Evolutionary conservation across 2,797 vertebrate species (phyloP), one percentile per base, ranked within the genome.

Genomic region (Thalassophryne amazonica): DNA sequence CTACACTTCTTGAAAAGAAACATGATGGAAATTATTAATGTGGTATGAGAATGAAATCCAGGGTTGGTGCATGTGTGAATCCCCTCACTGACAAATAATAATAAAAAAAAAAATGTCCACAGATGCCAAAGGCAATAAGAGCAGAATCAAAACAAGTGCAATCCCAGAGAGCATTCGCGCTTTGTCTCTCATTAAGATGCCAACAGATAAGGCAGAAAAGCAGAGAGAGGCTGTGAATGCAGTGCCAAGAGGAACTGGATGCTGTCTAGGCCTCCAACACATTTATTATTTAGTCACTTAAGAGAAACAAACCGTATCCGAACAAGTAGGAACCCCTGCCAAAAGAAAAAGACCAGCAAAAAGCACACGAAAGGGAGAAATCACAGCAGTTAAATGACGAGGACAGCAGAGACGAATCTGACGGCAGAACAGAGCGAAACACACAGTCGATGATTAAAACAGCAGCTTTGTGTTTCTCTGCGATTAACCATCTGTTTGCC

Each of bases 21-120:
- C 78, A 77, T 47, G 56, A 60, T 51, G 38, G 51, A 75, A 81
- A 70, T 73, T 51, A 60, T 69, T 65, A 57, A 74, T 56, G 57
- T 11, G 35, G 13, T 49, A 14, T 22, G 39, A 60, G 36, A 52
- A 57, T 49, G 32, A 51, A 38, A 49, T 51, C 37, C 15, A n/a
- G 20, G 2, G 27, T 25, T 16, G 24, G 8, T 7, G 33, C 34
- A 8, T 13, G 28, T 35, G 25, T 28, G 30, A 18, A 12, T 22
- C 47, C 30, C 32, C 7, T 20, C 14, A 1, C 7, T 43, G 31
- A 42, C 11, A 51, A 61, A 51, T 41, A 46, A 48, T 21, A 28
- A 16, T 52, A 17, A 7, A 51, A 51, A 66, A 64, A 35, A 19
- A 56, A 14, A 20, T 60, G 25, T 57, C 42, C 30, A 17, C 25